Conservation (phyloP, 2,888 invertebrate species). For the Leptogaster cylindrica region DNA sequence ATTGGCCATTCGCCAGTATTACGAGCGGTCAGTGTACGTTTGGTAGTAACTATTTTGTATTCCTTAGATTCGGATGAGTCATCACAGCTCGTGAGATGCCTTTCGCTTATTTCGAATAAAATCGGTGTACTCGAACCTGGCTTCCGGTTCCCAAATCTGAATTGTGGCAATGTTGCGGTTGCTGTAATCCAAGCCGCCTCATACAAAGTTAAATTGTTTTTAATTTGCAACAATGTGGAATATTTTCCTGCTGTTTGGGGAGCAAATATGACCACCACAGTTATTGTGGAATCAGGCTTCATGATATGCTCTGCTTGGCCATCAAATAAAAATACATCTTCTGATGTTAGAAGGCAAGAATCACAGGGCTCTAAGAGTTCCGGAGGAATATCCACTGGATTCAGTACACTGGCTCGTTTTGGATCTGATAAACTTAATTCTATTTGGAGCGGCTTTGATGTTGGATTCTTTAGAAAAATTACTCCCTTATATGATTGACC, state of each 20-base stretch:
- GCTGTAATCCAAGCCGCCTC: slow-evolving; percentile 85
- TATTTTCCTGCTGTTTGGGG: slow-evolving; percentile 55
- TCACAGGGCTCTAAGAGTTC: slow-evolving; percentile 58
- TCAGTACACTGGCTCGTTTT: slow-evolving; percentile 53
- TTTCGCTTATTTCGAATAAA: slow-evolving; percentile 75
- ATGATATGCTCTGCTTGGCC: slow-evolving; percentile 53
- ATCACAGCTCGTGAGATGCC: slow-evolving; percentile 67
- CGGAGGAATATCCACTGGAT: slow-evolving; percentile 55
- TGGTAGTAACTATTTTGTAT: slow-evolving; percentile 61
- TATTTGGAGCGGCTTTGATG: slow-evolving; percentile 54
- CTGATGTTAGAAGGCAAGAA: slow-evolving; percentile 57
- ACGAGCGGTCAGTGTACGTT: slow-evolving; percentile 80
- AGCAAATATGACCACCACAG: slow-evolving; percentile 56
- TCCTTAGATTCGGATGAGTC: slow-evolving; percentile 41
- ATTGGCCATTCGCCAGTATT: slow-evolving; percentile 93
- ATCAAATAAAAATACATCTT: slow-evolving; percentile 56
- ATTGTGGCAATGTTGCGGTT: slow-evolving; percentile 83
- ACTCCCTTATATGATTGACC: slow-evolving; percentile 56
- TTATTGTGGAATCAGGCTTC: slow-evolving; percentile 53
- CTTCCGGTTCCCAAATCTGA: slow-evolving; percentile 86
- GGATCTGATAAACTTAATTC: slow-evolving; percentile 58
- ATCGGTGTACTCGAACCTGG: slow-evolving; percentile 79
- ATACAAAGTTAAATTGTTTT: slow-evolving; percentile 92
- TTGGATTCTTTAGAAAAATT: slow-evolving; percentile 58
- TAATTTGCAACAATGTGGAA: slow-evolving; percentile 62